Evolutionary conservation across 2,888 invertebrate genomes (phyloP), one percentile per base, ranked within the genome.

Genomic region (Ichneumoninae sp.): DNA sequence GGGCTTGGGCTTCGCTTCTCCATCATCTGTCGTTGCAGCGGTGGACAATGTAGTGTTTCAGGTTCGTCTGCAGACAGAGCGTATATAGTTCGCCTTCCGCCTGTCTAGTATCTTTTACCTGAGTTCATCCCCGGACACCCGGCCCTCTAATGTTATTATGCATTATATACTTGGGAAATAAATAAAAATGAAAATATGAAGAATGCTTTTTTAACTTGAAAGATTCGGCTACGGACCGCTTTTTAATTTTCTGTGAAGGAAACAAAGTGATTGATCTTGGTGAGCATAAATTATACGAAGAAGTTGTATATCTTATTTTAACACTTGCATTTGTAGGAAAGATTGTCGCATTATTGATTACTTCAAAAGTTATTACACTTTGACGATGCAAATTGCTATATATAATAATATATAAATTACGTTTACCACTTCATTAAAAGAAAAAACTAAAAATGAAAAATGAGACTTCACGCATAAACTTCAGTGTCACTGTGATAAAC

Each of bases 1-100:
- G 16, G 33, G 50, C 65, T 76, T 66, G 76, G 50, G 52, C 76
- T 50, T 36, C 50, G 76, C 54, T 54, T 66, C 36, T 66, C 76
- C 76, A 76, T 76, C 76, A 66, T 36, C 40, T 52, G 16, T 40
- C 54, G 52, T 66, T 40, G 36, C 36, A 22, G 26, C 54, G 66
- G 40, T 50, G 36, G 47, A 63, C 65, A 66, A 47, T 66, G 47
- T 40, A 74, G 73, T 50, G 70, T 52, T 68, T 30, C 68, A 65
- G 76, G 26, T 75, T 52, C 33, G 60, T 40, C 36, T 52, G 54
- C 70, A 71, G 66, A 50, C 80, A 13, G 60, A 70, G 16, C 36
- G 36, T 57, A 71, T 22, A 63, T 66, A 71, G n/a, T 57, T 79
- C 57, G 70, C 36, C 57, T 71, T 33, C 22, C 60, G 66, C 22